Base-by-base conservation (phyloP, 2,797 vertebrate species). In the Melanotaenia boesemani region DNA sequence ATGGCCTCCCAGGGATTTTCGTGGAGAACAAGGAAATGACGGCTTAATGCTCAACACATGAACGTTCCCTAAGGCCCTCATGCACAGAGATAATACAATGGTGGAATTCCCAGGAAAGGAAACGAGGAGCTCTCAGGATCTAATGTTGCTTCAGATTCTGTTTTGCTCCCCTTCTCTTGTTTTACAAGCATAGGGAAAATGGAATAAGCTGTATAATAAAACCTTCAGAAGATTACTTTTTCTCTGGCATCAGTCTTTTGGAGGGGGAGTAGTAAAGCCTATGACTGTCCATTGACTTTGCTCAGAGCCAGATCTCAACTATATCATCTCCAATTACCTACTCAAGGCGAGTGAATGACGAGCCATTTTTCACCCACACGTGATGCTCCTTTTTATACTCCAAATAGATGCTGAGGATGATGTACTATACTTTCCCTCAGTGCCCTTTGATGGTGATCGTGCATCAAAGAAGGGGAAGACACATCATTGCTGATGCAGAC, bases 21-120 rank as follows among this genome's bases (percentile, higher is more conserved):
- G 10, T 44, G 76, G 81, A 88, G 88, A 89, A 89, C 72, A 82
- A 85, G 87, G 83, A 90, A 86, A 84, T 79, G 78, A 88, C 90
- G 82, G 82, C 79, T 85, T 74, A 82, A 78, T 77, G 86, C 78
- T 85, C 67, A 65, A 87, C 84, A 89, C 88, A 72, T 74, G 81
- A 87, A 76, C 70, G 39, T 78, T 88, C 89, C 91, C 88, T 1
- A 50, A 82, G 79, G 88, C 65, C 71, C 22, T 30, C 5, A 20
- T 18, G 22, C 59, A 67, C 66, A n/a, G 52, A 79, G 65, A 85
- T 75, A 85, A 80, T 72, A 70, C 81, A 75, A 78, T 77, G 86
- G 77, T 74, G 73, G 77, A 69, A 86, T 86, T 88, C 88, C 85
- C 48, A 0, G 76, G 71, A 71, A 77, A 65, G 69, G 75, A 86